Conservation (phyloP, 2,797 vertebrate species). For the Hephaestus fuliginosus region DNA sequence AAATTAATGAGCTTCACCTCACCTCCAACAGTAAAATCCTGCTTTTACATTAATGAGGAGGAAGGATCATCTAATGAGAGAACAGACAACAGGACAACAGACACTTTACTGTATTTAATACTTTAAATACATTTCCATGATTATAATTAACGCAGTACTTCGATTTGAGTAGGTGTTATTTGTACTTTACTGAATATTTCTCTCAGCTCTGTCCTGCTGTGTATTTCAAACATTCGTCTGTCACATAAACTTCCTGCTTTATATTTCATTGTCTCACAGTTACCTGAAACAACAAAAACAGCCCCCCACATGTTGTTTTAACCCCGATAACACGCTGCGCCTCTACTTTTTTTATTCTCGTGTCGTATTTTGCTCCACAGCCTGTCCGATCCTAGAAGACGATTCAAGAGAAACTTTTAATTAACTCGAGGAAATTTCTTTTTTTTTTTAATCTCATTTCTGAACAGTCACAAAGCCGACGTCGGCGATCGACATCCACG, state of each 20-base stretch:
- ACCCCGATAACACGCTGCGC: not conserved
- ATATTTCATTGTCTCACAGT: constrained; percentile 9
- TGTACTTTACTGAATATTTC: too few species aligned
- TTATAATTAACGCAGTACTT: too few species aligned
- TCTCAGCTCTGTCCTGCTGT: not conserved
- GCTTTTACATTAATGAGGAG: too few species aligned
- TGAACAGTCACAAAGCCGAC: constrained; percentile 71
- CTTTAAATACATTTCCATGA: too few species aligned
- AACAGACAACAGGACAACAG: too few species aligned
- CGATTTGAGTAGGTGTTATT: too few species aligned
- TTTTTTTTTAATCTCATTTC: not conserved
- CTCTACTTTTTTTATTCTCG: not conserved
- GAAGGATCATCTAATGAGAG: too few species aligned
- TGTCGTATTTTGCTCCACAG: not conserved
- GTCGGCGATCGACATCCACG: constrained; percentile 87
- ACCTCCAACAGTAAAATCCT: too few species aligned
- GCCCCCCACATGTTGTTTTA: not conserved
- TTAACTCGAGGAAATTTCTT: not conserved
- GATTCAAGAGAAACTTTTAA: not conserved
- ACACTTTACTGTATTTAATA: too few species aligned
- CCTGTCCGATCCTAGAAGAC: too few species aligned
- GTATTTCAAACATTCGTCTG: not conserved
- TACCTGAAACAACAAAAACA: constrained; percentile 16
- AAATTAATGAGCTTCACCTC: too few species aligned
- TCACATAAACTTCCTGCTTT: constrained; percentile 4